phyloP scores from a whole-genome alignment of 2,113 vertebrate species.

The Chinchilla lanigera region DNA sequence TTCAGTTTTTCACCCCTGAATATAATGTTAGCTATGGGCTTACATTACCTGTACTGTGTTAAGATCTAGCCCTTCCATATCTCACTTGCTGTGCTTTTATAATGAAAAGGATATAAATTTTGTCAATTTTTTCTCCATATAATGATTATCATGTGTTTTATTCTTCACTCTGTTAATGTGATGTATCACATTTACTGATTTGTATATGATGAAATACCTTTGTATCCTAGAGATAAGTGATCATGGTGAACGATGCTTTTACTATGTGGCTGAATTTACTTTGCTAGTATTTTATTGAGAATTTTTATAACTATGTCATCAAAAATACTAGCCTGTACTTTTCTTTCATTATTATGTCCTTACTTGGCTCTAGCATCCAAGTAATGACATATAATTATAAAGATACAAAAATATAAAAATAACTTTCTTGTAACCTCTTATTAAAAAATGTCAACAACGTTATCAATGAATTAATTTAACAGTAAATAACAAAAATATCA shows the following conservation, averaged over 20 bases:
- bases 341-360: background rate
- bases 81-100: background rate
- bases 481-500: background rate
- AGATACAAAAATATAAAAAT: background rate
- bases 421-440: background rate
- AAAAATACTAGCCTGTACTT: background rate
- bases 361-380: background rate
- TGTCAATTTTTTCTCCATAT: background rate
- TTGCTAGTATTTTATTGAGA: background rate
- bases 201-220: background rate
- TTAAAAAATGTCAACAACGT: background rate
- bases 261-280: background rate
- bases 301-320: background rate
- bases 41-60: background rate
- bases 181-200: background rate
- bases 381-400: background rate
- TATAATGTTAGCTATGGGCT: background rate
- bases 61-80: background rate
- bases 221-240: background rate
- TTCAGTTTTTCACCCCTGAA: background rate
- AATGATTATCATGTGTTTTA: background rate
- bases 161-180: background rate
- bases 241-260: background rate
- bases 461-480: conserved; percentile 2
- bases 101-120: background rate